These are phyloP conservation scores for Heteractis magnifica DNA, from an alignment of 92 coral and sea anemone genomes.

Conservation along the genomic window DNA sequence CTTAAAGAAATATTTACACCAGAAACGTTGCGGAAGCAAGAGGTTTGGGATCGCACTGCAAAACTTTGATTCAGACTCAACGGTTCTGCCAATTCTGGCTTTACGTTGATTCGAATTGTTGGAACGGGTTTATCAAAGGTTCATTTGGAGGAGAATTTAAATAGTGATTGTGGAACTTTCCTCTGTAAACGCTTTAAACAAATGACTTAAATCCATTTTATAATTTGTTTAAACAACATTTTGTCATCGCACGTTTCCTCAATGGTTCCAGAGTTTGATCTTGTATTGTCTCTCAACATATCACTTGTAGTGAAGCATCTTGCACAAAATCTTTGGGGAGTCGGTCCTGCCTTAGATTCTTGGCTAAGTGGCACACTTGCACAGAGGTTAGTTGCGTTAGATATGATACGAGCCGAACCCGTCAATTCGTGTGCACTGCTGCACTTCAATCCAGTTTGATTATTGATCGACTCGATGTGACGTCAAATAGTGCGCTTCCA, in stretches of 20 bases:
- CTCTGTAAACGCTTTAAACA: conserved; percentile 2
- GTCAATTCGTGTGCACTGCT: background rate
- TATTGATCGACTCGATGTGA: too few species aligned
- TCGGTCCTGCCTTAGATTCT: background rate
- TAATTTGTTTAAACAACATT: conserved; percentile 5
- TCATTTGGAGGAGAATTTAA: conserved; percentile 2
- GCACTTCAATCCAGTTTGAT: too few species aligned
- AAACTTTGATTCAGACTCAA: too few species aligned
- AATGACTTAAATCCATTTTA: conserved; percentile 11
- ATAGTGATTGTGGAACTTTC: conserved; percentile 19
- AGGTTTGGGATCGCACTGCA: background rate
- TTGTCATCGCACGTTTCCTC: conserved; percentile 13
- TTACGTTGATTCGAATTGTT: background rate
- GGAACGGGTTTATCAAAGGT: background rate
- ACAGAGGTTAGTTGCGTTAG: background rate
- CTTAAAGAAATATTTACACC: background rate
- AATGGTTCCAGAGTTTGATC: background rate
- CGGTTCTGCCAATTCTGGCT: too few species aligned
- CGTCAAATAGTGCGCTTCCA: too few species aligned
- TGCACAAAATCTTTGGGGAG: background rate
- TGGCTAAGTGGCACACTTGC: background rate
- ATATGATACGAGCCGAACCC: background rate
- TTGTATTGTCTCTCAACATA: background rate
- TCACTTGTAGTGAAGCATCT: background rate
- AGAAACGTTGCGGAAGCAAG: background rate